phyloP scores from a whole-genome alignment of 2,888 invertebrate genomes.

The Choreutis nemorana region DNA sequence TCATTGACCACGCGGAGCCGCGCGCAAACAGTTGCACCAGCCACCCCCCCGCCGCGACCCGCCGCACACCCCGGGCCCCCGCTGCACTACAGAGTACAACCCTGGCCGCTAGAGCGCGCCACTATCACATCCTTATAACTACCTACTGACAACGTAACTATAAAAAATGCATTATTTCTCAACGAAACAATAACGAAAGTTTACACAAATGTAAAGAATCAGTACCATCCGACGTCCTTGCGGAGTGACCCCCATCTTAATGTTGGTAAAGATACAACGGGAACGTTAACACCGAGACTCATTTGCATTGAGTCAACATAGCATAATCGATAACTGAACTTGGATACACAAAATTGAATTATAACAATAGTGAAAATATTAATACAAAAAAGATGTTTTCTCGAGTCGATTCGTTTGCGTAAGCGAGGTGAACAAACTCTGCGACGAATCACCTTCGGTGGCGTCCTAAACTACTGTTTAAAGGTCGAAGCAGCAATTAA shows the following conservation, averaged over 20 bases:
- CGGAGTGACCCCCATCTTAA: slow-evolving; percentile 11
- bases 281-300: slow-evolving; percentile 1
- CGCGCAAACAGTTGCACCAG: slow-evolving; percentile 33
- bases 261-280: neutral
- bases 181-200: too few species aligned
- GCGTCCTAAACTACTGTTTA: slow-evolving; percentile 55
- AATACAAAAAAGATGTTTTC: slow-evolving; percentile 23
- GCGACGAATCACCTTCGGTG: slow-evolving; percentile 44
- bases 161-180: too few species aligned
- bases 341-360: slow-evolving; percentile 1
- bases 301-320: slow-evolving; percentile 9
- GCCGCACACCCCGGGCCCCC: slow-evolving; percentile 16
- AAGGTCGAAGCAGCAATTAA: slow-evolving; percentile 51
- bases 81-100: slow-evolving; percentile 13
- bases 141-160: too few species aligned
- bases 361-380: slow-evolving; percentile 2
- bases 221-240: too few species aligned
- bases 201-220: too few species aligned
- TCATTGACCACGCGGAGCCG: slow-evolving; percentile 50
- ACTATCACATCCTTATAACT: too few species aligned
- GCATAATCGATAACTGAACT: slow-evolving; percentile 10
- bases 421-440: slow-evolving; percentile 52
- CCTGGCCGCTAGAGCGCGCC: slow-evolving; percentile 2
- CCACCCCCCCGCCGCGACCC: slow-evolving; percentile 23
- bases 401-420: slow-evolving; percentile 52